phyloP scores from a whole-genome alignment of 2,888 invertebrate species.

The Lathronympha strigana region DNA sequence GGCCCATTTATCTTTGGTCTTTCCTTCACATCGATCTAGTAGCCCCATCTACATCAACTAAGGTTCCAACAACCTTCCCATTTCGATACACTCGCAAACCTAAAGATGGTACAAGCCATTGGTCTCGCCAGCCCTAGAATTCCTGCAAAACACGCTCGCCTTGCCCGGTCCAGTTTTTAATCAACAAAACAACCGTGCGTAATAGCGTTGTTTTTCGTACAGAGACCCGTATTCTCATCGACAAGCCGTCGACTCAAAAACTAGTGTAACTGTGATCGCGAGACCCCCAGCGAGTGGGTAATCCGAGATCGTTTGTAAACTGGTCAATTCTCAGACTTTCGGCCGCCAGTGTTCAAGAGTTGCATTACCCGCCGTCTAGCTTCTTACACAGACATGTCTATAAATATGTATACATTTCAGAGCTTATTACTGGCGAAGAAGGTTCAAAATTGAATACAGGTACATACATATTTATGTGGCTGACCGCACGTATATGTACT shows the following conservation, averaged over 20 bases:
- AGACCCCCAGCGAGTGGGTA: background rate
- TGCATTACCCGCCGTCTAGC: conserved; percentile 20
- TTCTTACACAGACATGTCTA: no score
- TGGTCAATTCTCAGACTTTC: background rate
- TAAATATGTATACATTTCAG: no score
- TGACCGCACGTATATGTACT: conserved; percentile 25
- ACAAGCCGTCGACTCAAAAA: background rate
- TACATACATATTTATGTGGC: no score
- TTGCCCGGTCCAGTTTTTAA: conserved; percentile 40
- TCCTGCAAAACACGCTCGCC: conserved; percentile 29
- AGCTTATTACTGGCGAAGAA: no score
- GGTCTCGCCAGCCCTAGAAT: conserved; percentile 29
- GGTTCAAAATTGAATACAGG: no score
- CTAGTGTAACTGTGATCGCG: background rate
- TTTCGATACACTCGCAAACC: no score
- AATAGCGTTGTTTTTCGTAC: conserved; percentile 32
- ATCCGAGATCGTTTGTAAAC: background rate
- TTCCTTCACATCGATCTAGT: no score
- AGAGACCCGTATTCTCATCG: background rate
- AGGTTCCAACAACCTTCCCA: no score
- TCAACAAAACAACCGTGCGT: conserved; percentile 32
- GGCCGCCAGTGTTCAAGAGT: background rate
- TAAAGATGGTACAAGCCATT: background rate
- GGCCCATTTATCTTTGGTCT: no score
- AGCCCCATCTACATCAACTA: no score